Evolutionary conservation across 2,888 invertebrate species (phyloP).

Genomic region (Hypselothyrea guttata): DNA sequence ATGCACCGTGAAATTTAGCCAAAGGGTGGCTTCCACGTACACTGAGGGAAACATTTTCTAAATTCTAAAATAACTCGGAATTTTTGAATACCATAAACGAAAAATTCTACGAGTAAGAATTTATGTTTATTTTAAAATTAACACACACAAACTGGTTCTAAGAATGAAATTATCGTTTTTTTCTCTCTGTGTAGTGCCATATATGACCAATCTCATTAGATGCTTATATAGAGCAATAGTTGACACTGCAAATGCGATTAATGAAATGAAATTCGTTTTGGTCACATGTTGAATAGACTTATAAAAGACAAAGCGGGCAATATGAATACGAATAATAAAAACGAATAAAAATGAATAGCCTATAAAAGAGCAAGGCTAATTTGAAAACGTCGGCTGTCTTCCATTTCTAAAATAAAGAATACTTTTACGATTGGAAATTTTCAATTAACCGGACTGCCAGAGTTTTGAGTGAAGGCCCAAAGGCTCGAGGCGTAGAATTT

Average conservation of each 20-base stretch:
- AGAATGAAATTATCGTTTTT: too few relatives aligned
- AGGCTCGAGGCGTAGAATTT: constrained; percentile 52
- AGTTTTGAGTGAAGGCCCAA: constrained; percentile 56
- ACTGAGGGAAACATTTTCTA: too few relatives aligned
- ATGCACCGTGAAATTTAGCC: constrained; percentile 53
- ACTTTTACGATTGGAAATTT: constrained; percentile 12
- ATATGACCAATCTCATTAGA: constrained; percentile 28
- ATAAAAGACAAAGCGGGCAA: constrained; percentile 33
- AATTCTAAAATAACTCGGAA: too few relatives aligned
- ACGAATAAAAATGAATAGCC: constrained; percentile 1
- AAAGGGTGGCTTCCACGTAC: constrained; percentile 58
- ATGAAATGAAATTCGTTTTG: constrained; percentile 82
- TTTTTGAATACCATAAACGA: too few relatives aligned
- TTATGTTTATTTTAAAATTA: too few relatives aligned
- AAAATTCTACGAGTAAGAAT: too few relatives aligned
- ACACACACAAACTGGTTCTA: too few relatives aligned
- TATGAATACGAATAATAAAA: constrained; percentile 32
- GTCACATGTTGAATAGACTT: constrained; percentile 81
- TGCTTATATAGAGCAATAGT: constrained; percentile 40
- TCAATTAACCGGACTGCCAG: constrained; percentile 66
- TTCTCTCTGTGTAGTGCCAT: constrained; percentile 31
- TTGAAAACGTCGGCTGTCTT: constrained; percentile 2
- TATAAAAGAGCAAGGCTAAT: constrained; percentile 5
- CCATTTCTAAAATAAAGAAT: constrained; percentile 4
- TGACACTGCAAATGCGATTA: constrained; percentile 55